Evolutionary conservation across 2,113 vertebrate species (phyloP), one percentile per base, ranked within the genome.

Genomic region (Tenebrosternarchus preto): DNA sequence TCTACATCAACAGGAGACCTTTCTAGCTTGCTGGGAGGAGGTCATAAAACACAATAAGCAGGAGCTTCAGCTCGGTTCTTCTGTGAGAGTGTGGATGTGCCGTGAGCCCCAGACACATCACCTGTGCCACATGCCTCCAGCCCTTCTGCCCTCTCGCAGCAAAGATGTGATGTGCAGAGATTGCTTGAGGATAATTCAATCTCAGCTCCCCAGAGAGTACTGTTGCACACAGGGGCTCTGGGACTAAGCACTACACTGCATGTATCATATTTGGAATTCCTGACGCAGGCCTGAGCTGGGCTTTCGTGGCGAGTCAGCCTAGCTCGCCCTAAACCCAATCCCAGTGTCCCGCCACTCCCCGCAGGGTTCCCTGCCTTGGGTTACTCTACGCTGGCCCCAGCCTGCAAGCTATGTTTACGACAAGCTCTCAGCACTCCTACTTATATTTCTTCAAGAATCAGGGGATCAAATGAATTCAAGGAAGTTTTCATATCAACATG

Each of bases 401-500:
- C 66, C 80, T 60, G 39, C 59, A 79, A n/a, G 60, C 70, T 72
- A 77, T 77, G 66, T 82, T 88, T 87, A 71, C 56, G 66, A 39
- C 83, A 78, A 71, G 46, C 60, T 43, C 63, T 85, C 22, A 74
- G 19, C 43, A 79, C 31, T 27, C 17, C 12, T 70, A 16, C 43
- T 31, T 15, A 31, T 36, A 33, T 76, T 76, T 63, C 53, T 46
- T 59, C 31, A 72, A 60, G 60, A 82, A 74, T 59, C 53, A 63
- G 43, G 78, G 64, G 80, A 81, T 77, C 76, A 74, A 80, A 86
- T 86, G 36, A 82, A 84, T 84, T 77, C 76, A 67, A 80, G 73
- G 79, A 77, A 77, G 84, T 81, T 86, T 85, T 84, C 29, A n/a
- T 78, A 75, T 82, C 70, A 85, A 73, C 67, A 76, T 43, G 43